Evolutionary conservation across 2,797 vertebrate genomes (phyloP).

Genomic region (Melopsittacus undulatus): DNA sequence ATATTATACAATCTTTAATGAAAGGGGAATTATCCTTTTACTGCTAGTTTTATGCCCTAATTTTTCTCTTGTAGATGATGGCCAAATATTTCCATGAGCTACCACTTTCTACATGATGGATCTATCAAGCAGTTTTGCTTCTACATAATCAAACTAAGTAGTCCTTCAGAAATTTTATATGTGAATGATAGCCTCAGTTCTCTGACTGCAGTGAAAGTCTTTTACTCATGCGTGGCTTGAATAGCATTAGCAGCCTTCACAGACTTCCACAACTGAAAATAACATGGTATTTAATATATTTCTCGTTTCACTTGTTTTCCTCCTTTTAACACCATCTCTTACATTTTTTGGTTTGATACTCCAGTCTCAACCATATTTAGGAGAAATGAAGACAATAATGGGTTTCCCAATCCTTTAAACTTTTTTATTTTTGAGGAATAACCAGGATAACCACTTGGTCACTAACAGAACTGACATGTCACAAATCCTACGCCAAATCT

Average conservation of each 20-base stretch:
- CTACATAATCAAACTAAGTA: not conserved
- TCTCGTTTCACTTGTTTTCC: not conserved
- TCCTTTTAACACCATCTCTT: not conserved
- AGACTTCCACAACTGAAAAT: not conserved
- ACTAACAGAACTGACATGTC: not conserved
- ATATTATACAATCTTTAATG: not conserved
- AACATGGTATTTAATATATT: rapidly evolving
- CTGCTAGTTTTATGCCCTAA: not conserved
- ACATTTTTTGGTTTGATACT: not conserved
- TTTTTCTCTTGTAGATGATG: not conserved
- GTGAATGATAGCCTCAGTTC: not conserved
- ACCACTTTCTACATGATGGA: not conserved
- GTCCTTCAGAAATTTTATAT: not conserved
- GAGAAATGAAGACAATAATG: rapidly evolving
- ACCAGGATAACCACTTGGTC: not conserved
- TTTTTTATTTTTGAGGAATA: not conserved
- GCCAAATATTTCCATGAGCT: not conserved
- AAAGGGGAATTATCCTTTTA: not conserved
- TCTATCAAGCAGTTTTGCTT: not conserved
- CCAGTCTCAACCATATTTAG: not conserved
- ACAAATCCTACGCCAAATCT: not conserved
- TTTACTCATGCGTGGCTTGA: not conserved
- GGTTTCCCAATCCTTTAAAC: not conserved
- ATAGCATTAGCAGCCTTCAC: not conserved
- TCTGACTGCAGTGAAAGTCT: not conserved